A percentile compares a stretch with the other conserved stretches of the same genome.
phyloP scores from a whole-genome alignment of 2,797 vertebrate genomes.

The Huso huso region DNA sequence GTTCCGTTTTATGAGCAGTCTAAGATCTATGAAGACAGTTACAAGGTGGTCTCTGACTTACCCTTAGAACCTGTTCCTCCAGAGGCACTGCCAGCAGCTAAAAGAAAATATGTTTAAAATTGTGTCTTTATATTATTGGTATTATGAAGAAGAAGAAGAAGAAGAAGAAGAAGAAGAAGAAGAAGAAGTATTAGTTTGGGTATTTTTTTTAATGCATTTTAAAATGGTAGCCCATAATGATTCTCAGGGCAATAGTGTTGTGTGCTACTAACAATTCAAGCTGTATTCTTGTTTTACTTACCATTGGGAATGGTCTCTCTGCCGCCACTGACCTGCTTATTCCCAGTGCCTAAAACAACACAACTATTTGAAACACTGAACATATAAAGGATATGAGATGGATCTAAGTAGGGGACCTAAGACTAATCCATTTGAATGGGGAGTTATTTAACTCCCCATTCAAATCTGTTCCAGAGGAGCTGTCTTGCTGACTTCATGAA shows the following conservation, averaged over 20 bases:
- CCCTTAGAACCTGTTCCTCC: constrained; percentile 23
- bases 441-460: constrained; percentile 30
- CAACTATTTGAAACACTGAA: no score
- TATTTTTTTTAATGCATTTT: constrained; percentile 1
- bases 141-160: no score
- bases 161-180: no score
- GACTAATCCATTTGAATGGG: no score
- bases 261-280: no score
- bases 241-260: no score
- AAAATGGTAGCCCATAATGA: constrained; percentile 8
- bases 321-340: constrained; percentile 30
- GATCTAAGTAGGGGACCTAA: no score
- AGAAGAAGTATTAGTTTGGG: no score
- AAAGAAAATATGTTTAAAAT: constrained; percentile 8
- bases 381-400: no score
- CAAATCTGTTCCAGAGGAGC: constrained; percentile 23
- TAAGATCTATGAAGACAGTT: no score
- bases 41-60: constrained; percentile 14
- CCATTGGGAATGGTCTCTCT: constrained; percentile 25
- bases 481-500: constrained; percentile 28
- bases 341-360: constrained; percentile 25
- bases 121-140: no score
- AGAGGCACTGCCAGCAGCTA: constrained; percentile 29
- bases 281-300: constrained; percentile 15
- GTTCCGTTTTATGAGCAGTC: no score